These are phyloP conservation scores for Caenorhabditis briggsae DNA, from an alignment of 1,140 invertebrate genomes.

Conservation along the genomic window DNA sequence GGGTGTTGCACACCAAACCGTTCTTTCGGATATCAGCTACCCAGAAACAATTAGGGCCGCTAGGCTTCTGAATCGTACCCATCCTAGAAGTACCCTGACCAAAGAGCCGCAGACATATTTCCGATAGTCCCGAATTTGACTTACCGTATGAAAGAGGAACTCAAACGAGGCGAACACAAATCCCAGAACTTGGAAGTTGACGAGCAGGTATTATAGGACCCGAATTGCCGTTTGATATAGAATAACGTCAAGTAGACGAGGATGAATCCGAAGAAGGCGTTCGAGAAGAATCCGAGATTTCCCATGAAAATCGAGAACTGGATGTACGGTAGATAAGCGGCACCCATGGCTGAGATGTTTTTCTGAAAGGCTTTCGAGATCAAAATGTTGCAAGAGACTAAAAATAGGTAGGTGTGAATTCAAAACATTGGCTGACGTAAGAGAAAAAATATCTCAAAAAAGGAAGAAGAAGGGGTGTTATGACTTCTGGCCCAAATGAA, in stretches of 20 bases:
- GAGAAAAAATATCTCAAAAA: no score
- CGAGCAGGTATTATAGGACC: neutral
- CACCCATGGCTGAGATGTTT: neutral
- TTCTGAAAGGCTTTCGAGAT: no score
- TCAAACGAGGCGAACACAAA: neutral
- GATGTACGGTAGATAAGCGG: neutral
- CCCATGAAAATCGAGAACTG: neutral
- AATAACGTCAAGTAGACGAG: slow-evolving; percentile 10
- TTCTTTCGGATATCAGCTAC: no score
- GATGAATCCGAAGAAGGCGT: slow-evolving; percentile 6
- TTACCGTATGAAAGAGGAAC: slow-evolving; percentile 5
- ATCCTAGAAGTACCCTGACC: no score
- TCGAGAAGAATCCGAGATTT: slow-evolving; percentile 3
- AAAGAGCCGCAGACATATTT: neutral
- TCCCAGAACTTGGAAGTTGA: slow-evolving; percentile 1
- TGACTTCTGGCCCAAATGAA: no score
- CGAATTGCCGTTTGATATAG: slow-evolving; percentile 11
- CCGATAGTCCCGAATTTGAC: neutral
- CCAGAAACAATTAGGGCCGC: no score
- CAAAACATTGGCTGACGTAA: no score
- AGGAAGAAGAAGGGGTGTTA: no score
- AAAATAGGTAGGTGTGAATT: neutral
- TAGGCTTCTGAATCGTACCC: no score
- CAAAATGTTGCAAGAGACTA: no score
- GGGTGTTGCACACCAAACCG: no score